A percentile compares a stretch with the other conserved stretches of the same genome.
These are phyloP conservation scores for Synergus laeviventris DNA, from an alignment of 2,888 invertebrate species.

Conservation along the genomic window DNA sequence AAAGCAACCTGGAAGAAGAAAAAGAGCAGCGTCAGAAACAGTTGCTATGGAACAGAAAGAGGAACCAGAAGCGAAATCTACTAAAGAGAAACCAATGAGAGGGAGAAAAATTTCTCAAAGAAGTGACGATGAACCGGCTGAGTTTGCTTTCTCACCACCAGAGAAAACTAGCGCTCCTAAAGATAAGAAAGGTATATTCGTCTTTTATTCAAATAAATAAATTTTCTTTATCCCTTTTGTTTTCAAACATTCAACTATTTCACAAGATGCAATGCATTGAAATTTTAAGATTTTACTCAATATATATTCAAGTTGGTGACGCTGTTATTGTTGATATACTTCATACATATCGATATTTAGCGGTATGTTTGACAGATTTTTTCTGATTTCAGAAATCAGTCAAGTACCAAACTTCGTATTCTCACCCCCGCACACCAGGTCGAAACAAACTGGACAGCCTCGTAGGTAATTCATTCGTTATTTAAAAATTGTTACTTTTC, in stretches of 20 bases:
- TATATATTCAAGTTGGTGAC: too few species aligned
- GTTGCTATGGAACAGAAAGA: slow-evolving; percentile 38
- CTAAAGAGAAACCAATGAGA: slow-evolving; percentile 48
- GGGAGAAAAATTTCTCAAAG: slow-evolving; percentile 56
- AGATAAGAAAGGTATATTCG: slow-evolving; percentile 44
- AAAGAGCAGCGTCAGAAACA: slow-evolving; percentile 54
- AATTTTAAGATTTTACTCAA: too few species aligned
- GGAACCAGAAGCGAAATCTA: slow-evolving; percentile 42
- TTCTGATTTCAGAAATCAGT: slow-evolving; percentile 55
- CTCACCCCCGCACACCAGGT: slow-evolving; percentile 66
- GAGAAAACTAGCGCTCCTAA: slow-evolving; percentile 55
- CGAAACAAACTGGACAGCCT: slow-evolving; percentile 56
- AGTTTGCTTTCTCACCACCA: slow-evolving; percentile 63
- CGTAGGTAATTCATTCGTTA: slow-evolving; percentile 63
- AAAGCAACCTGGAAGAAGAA: slow-evolving; percentile 54
- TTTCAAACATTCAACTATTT: too few species aligned
- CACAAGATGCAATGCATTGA: too few species aligned
- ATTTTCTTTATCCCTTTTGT: too few species aligned
- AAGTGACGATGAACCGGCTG: slow-evolving; percentile 48
- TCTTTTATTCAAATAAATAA: slow-evolving; percentile 1
- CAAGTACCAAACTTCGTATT: slow-evolving; percentile 64
- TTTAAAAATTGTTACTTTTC: slow-evolving; percentile 24
- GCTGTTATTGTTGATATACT: too few species aligned
- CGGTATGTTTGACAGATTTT: background rate
- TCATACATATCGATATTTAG: too few species aligned